Percentiles rank a stretch among this genome's conserved stretches.
phyloP scores from a whole-genome alignment of 2,797 vertebrate genomes.

The Botia almorhae region DNA sequence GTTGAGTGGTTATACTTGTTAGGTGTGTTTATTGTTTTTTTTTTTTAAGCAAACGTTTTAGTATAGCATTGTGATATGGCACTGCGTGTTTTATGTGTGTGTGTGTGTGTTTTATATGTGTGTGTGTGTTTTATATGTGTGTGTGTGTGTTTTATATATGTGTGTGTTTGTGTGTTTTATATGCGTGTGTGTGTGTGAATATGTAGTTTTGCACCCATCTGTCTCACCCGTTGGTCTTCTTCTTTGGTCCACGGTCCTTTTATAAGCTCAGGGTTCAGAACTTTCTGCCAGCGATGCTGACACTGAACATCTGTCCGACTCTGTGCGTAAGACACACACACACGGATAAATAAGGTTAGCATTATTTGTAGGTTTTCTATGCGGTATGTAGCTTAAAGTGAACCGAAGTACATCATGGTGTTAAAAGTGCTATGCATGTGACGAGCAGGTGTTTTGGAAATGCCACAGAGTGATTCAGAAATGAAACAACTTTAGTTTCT shows the following conservation, averaged over 20 bases:
- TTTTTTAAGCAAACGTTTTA: constrained; percentile 20
- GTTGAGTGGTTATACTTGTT: not conserved
- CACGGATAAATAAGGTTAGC: constrained; percentile 18
- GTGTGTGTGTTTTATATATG: too few species aligned
- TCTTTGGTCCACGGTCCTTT: constrained; percentile 99
- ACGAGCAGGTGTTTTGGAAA: constrained; percentile 61
- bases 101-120: too few species aligned
- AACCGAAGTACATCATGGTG: constrained; percentile 7
- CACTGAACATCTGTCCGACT: constrained; percentile 98
- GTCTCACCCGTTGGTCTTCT: constrained; percentile 96
- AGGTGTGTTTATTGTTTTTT: not conserved
- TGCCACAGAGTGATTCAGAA: constrained; percentile 59
- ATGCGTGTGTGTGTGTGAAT: too few species aligned
- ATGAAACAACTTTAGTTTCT: constrained; percentile 65
- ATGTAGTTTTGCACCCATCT: constrained; percentile 11
- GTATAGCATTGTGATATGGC: not conserved
- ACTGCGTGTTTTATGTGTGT: not conserved
- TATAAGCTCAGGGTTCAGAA: constrained; percentile 97
- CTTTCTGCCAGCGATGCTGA: constrained; percentile 99
- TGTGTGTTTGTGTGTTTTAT: not conserved
- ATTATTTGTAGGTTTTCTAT: constrained; percentile 23
- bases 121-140: too few species aligned
- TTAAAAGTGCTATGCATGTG: constrained; percentile 15
- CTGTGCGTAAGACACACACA: constrained; percentile 69
- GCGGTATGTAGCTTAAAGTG: not conserved